These are phyloP conservation scores for Manis crassicaudata DNA, from an alignment of 2,797 vertebrate genomes.

Conservation along the genomic window DNA sequence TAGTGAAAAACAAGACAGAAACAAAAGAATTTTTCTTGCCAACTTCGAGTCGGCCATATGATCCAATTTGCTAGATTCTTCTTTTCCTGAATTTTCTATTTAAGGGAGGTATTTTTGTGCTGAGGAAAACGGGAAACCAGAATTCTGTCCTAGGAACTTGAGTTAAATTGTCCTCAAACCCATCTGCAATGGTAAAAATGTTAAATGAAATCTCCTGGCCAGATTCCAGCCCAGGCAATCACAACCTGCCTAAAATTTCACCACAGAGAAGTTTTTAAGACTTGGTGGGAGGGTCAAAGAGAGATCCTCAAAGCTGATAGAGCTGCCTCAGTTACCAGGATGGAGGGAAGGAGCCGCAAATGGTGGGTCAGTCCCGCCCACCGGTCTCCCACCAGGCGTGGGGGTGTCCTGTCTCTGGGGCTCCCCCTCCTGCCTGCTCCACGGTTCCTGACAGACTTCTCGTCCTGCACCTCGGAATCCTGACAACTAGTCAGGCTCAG, in stretches of 20 bases:
- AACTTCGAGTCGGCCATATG: background rate
- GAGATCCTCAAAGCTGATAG: background rate
- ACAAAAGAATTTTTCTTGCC: background rate
- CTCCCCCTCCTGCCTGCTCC: background rate
- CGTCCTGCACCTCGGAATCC: background rate
- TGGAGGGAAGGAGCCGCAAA: background rate
- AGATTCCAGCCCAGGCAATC: background rate
- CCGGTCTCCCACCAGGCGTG: background rate
- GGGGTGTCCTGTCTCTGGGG: too few relatives aligned
- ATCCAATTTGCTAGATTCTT: background rate
- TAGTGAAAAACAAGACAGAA: background rate
- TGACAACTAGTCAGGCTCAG: background rate
- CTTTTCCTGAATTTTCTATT: background rate
- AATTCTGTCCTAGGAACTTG: background rate
- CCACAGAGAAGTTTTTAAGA: background rate
- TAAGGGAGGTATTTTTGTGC: background rate
- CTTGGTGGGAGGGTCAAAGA: background rate
- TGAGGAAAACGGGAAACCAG: background rate
- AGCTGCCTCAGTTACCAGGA: too few relatives aligned
- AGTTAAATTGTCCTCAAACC: background rate
- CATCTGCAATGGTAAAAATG: background rate
- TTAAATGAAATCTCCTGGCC: background rate
- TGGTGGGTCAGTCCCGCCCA: background rate
- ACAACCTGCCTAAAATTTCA: background rate
- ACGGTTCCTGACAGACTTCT: background rate